Percentiles rank a stretch among this genome's conserved stretches.
phyloP scores from a whole-genome alignment of 2,797 vertebrate genomes.

The Nyctalus aviator region DNA sequence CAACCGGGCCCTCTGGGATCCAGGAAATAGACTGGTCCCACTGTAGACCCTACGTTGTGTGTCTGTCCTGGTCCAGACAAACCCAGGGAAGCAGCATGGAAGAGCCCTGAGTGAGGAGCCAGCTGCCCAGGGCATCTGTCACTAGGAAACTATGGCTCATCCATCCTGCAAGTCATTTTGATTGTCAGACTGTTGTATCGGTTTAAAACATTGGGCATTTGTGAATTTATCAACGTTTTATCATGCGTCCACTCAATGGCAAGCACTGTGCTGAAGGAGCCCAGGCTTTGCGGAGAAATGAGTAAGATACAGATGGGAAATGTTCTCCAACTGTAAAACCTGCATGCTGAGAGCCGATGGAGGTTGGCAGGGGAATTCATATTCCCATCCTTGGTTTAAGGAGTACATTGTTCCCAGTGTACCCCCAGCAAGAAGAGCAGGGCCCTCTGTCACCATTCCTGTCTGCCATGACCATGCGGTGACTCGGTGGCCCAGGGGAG shows the following conservation, averaged over 20 bases:
- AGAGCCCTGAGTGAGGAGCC: neutral
- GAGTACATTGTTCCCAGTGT: neutral
- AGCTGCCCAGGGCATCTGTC: neutral
- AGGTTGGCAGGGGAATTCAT: neutral
- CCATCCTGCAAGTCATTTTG: neutral
- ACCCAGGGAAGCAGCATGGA: neutral
- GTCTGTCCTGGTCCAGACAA: neutral
- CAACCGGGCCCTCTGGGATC: neutral
- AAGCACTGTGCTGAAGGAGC: neutral
- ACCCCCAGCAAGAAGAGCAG: neutral
- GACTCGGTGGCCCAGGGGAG: neutral
- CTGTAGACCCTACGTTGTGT: neutral
- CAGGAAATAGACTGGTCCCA: neutral
- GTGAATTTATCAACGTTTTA: neutral
- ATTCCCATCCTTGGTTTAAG: neutral
- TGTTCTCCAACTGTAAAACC: neutral
- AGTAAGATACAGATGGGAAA: neutral
- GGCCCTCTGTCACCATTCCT: neutral
- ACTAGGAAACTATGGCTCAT: neutral
- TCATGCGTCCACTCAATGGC: neutral
- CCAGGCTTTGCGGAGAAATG: neutral
- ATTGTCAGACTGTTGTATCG: neutral
- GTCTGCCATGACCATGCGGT: neutral
- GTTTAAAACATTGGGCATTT: neutral
- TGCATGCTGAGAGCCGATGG: fast-evolving